Evolutionary conservation across 2,797 vertebrate genomes (phyloP).

Genomic region (Peromyscus melanophrys): DNA sequence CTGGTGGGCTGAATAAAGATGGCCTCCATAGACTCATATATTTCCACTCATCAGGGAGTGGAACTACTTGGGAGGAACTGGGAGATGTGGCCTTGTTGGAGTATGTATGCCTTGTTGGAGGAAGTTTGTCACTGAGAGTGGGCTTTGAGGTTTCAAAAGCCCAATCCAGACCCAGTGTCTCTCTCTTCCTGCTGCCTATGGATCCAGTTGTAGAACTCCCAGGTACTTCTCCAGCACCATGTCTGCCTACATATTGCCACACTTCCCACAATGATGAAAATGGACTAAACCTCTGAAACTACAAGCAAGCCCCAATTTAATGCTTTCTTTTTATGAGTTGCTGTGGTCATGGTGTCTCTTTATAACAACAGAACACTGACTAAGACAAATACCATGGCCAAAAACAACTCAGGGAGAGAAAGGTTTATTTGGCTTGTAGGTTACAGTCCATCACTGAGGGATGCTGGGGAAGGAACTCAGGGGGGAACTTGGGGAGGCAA

Average conservation of each 20-base stretch:
- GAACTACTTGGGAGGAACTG: neutral
- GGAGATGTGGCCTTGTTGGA: neutral
- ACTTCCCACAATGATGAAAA: neutral
- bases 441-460: neutral
- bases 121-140: neutral
- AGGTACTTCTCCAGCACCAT: neutral
- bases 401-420: neutral
- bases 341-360: neutral
- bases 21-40: neutral
- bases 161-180: neutral
- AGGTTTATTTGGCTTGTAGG: neutral
- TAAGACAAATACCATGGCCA: neutral
- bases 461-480: neutral
- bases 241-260: neutral
- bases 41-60: neutral
- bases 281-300: neutral
- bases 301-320: neutral
- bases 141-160: neutral
- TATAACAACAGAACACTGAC: neutral
- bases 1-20: neutral
- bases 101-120: neutral
- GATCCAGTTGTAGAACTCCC: neutral
- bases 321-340: neutral
- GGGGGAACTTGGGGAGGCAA: neutral
- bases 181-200: neutral